These are phyloP conservation scores for Sebastes oblongus DNA, from an alignment of 2,797 vertebrate genomes.

Conservation along the genomic window DNA sequence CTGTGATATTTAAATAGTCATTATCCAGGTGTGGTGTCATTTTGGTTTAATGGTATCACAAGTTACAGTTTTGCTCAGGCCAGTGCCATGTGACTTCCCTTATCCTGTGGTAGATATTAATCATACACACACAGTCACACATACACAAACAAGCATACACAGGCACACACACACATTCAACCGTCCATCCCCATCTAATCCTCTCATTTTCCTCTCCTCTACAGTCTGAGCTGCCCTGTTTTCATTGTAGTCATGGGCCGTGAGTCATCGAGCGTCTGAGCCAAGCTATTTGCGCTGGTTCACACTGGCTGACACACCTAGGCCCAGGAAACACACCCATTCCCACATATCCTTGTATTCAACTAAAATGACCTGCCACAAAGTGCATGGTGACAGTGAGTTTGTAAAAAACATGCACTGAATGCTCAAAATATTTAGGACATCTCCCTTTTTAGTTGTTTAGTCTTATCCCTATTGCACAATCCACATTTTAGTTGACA, in stretches of 20 bases:
- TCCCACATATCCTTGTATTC: slow-evolving; percentile 80
- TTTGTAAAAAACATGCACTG: slow-evolving; percentile 13
- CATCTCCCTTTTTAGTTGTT: background rate
- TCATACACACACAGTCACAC: slow-evolving; percentile 24
- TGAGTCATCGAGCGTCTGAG: slow-evolving; percentile 80
- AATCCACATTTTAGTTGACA: background rate
- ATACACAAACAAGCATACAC: slow-evolving; percentile 8
- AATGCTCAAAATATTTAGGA: slow-evolving; percentile 3
- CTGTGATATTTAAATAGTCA: slow-evolving; percentile 35
- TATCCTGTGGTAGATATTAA: slow-evolving; percentile 43
- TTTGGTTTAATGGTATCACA: slow-evolving; percentile 29
- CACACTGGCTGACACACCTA: slow-evolving; percentile 84
- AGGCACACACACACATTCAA: slow-evolving; percentile 21
- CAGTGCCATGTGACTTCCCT: slow-evolving; percentile 37
- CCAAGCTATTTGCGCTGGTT: slow-evolving; percentile 80
- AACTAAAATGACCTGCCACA: slow-evolving; percentile 49
- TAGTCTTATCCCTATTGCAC: background rate
- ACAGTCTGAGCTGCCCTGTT: slow-evolving; percentile 70
- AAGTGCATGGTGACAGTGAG: slow-evolving; percentile 2
- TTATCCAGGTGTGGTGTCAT: slow-evolving; percentile 28
- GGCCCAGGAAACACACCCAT: slow-evolving; percentile 82
- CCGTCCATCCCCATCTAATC: slow-evolving; percentile 70
- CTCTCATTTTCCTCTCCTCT: slow-evolving; percentile 68
- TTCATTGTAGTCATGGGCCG: slow-evolving; percentile 76
- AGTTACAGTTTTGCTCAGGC: slow-evolving; percentile 21